Conservation (phyloP, 2,888 invertebrate species). For the Andrena bucephala region DNA sequence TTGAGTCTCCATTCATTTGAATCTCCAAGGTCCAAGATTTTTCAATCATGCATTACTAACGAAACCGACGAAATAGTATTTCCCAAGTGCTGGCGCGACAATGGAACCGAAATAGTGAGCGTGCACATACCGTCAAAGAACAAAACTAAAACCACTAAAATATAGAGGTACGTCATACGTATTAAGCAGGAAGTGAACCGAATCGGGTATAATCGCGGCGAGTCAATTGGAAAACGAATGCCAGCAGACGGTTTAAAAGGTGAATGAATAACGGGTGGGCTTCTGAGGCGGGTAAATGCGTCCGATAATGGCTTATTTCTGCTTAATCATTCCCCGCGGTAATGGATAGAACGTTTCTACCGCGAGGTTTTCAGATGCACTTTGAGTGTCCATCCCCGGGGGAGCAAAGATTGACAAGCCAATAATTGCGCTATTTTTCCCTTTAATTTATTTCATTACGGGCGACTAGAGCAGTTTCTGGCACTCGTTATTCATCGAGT, state of each 20-base stretch:
- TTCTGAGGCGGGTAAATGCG: slow-evolving; percentile 37
- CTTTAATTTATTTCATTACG: slow-evolving; percentile 79
- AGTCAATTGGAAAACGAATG: slow-evolving; percentile 24
- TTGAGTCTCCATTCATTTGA: too few relatives aligned
- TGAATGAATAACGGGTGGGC: slow-evolving; percentile 23
- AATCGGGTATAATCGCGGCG: slow-evolving; percentile 16
- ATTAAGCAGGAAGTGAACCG: neutral
- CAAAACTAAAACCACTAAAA: too few relatives aligned
- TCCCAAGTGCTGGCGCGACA: too few relatives aligned
- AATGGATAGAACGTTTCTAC: slow-evolving; percentile 29
- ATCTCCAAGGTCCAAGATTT: too few relatives aligned
- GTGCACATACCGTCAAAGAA: too few relatives aligned
- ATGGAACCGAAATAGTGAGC: too few relatives aligned
- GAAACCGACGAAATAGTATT: too few relatives aligned
- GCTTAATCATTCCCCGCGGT: slow-evolving; percentile 33
- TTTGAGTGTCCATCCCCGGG: neutral
- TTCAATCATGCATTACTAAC: too few relatives aligned
- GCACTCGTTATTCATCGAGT: slow-evolving; percentile 63
- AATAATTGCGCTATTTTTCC: slow-evolving; percentile 77
- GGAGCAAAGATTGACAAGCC: slow-evolving; percentile 63
- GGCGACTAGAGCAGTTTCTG: slow-evolving; percentile 69
- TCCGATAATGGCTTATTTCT: slow-evolving; percentile 55
- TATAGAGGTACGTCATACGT: neutral
- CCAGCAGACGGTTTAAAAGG: slow-evolving; percentile 25
- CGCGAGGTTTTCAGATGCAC: slow-evolving; percentile 5